Percentiles rank a stretch among this genome's conserved stretches.
Evolutionary conservation across 1,140 invertebrate species (phyloP).

Genomic region (Drosophila funebris): DNA sequence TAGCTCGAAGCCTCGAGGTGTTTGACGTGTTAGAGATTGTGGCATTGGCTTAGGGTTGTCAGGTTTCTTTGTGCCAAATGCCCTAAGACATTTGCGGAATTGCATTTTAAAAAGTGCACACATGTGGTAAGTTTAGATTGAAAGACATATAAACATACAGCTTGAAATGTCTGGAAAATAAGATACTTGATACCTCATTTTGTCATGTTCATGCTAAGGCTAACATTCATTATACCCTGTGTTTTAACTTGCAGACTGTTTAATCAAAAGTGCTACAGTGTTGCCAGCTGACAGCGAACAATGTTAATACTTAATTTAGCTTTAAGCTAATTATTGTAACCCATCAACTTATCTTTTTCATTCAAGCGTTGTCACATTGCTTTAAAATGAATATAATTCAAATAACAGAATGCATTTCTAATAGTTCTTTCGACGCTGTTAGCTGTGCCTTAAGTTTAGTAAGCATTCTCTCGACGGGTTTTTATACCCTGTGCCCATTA

Average conservation of each 20-base stretch:
- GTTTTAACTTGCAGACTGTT: not conserved
- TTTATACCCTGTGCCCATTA: no score
- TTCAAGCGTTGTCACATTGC: no score
- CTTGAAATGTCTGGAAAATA: not conserved
- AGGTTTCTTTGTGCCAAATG: constrained; percentile 36
- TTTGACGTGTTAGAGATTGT: constrained; percentile 49
- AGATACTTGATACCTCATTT: not conserved
- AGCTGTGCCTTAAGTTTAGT: no score
- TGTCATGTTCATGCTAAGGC: not conserved
- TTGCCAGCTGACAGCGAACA: not conserved
- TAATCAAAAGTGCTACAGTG: not conserved
- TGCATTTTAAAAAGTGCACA: constrained; percentile 24
- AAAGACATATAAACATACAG: not conserved
- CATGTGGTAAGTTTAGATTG: not conserved
- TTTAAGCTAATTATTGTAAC: no score
- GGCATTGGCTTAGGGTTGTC: constrained; percentile 56
- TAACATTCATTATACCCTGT: not conserved
- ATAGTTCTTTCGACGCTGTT: no score
- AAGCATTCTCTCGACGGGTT: not conserved
- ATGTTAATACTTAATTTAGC: no score
- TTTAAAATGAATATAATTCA: no score
- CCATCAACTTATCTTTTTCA: no score
- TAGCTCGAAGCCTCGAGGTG: constrained; percentile 36
- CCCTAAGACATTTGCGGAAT: constrained; percentile 27
- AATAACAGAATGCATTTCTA: no score